These are phyloP conservation scores for Ia io DNA, from an alignment of 2,113 vertebrate species.

Conservation along the genomic window DNA sequence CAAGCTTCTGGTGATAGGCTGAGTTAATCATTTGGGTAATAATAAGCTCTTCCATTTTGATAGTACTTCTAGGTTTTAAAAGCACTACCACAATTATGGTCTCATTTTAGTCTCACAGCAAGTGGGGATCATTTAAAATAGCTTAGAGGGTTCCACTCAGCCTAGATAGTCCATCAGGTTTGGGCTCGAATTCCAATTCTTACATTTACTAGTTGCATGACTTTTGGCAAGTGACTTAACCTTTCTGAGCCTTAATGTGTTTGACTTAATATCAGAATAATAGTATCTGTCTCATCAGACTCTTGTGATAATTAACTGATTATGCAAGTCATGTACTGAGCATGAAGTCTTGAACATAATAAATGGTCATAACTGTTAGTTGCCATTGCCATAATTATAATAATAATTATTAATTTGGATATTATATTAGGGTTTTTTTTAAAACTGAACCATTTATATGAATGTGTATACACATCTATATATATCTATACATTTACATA, in stretches of 20 bases:
- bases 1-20: constrained; percentile 40
- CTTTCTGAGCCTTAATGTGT: not conserved
- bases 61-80: constrained; percentile 40
- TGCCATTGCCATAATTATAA: not conserved
- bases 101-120: constrained; percentile 30
- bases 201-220: not conserved
- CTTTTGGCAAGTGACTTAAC: constrained; percentile 23
- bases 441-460: not conserved
- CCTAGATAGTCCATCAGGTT: not conserved
- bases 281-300: not conserved
- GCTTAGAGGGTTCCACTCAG: not conserved
- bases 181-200: not conserved
- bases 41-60: constrained; percentile 47
- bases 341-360: not conserved
- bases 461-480: not conserved
- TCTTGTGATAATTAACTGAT: constrained; percentile 29
- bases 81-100: constrained; percentile 6
- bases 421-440: not conserved
- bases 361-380: not conserved
- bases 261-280: not conserved
- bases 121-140: constrained; percentile 30
- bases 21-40: constrained; percentile 39
- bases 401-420: not conserved
- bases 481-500: not conserved
- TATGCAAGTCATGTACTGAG: constrained; percentile 31